Percentiles rank a stretch among this genome's conserved stretches.
Evolutionary conservation across 2,113 vertebrate species (phyloP).

Genomic region (Pardalotus punctatus): DNA sequence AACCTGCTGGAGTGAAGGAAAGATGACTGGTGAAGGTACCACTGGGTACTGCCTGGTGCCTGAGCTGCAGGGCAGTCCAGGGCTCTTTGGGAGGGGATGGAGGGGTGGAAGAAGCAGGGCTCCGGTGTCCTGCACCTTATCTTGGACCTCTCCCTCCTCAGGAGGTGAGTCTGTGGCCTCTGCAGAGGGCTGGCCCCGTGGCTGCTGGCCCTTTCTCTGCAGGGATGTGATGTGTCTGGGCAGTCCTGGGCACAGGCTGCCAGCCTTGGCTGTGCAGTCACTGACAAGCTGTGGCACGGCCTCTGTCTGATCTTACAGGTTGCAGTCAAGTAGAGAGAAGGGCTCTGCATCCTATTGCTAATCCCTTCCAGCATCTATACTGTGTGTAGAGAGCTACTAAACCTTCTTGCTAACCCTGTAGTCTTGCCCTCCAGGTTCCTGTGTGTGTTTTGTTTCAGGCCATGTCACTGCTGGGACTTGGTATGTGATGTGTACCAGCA

Average conservation of each 20-base stretch:
- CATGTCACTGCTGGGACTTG: not conserved
- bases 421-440: not conserved
- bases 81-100: not conserved
- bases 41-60: not conserved
- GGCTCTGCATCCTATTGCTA: not conserved
- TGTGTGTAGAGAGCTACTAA: not conserved
- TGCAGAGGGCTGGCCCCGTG: not conserved
- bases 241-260: not conserved
- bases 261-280: not conserved
- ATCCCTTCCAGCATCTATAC: not conserved
- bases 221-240: not conserved
- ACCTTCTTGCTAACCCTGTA: not conserved
- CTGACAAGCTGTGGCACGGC: not conserved
- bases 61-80: rapidly evolving
- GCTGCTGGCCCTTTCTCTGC: not conserved
- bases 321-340: not conserved
- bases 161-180: not conserved
- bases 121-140: not conserved
- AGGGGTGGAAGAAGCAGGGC: not conserved
- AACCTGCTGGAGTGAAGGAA: not conserved
- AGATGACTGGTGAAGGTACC: not conserved
- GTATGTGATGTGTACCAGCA: not conserved
- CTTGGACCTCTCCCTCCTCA: not conserved
- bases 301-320: not conserved
- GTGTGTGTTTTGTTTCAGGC: not conserved